These are phyloP conservation scores for Agonopterix heracliana DNA, from an alignment of 2,888 invertebrate genomes.

Conservation along the genomic window DNA sequence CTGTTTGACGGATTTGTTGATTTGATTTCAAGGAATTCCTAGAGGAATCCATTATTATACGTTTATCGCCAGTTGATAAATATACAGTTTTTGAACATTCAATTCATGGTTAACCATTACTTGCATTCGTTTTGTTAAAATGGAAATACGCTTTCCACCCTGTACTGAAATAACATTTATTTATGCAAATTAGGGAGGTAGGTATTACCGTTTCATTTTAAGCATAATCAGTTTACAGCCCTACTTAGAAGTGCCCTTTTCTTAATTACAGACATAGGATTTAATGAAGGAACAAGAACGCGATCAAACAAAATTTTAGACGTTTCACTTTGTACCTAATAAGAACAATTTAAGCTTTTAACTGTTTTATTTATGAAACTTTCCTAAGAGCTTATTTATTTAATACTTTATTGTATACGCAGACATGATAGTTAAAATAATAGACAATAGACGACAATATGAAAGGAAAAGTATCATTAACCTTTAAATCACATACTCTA, in stretches of 20 bases:
- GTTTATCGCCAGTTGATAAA: too few relatives aligned
- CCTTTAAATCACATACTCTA: too few relatives aligned
- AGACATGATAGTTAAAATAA: too few relatives aligned
- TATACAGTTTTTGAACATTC: background rate
- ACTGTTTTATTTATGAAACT: constrained; percentile 9
- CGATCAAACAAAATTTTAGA: constrained; percentile 27
- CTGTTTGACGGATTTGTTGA: too few relatives aligned
- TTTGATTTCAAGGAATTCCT: too few relatives aligned
- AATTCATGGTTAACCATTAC: constrained; percentile 2
- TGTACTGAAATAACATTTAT: constrained; percentile 42
- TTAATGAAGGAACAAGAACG: constrained; percentile 49
- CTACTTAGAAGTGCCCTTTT: constrained; percentile 38
- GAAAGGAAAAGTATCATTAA: too few relatives aligned
- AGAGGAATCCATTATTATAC: too few relatives aligned
- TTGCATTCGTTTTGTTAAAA: constrained; percentile 15
- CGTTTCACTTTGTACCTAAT: constrained; percentile 11
- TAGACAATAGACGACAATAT: too few relatives aligned
- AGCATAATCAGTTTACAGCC: constrained; percentile 55
- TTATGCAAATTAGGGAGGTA: constrained; percentile 52
- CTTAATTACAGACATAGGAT: constrained; percentile 58
- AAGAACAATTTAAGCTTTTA: constrained; percentile 10
- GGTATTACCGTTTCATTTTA: constrained; percentile 59
- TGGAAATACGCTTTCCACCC: constrained; percentile 38
- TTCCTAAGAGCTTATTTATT: background rate
- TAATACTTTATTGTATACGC: too few relatives aligned